phyloP scores from a whole-genome alignment of 2,888 invertebrate species.

The Patella pellucida region DNA sequence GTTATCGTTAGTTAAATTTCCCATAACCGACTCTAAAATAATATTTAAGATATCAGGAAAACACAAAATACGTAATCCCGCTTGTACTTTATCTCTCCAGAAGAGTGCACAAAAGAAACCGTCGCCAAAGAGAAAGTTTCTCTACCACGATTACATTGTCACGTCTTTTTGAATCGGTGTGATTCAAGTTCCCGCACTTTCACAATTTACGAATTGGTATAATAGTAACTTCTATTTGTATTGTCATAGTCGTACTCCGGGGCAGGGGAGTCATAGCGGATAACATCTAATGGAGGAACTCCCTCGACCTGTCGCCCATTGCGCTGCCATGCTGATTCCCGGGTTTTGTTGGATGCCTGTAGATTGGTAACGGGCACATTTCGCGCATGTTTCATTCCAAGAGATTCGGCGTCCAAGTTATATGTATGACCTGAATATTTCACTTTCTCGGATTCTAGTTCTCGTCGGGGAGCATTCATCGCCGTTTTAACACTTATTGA shows the following conservation, averaged over 20 bases:
- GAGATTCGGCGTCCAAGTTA: constrained; percentile 3
- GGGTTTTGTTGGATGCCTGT: constrained; percentile 46
- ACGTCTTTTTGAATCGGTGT: too few species aligned
- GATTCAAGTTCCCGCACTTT: too few species aligned
- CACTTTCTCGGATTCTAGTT: neutral
- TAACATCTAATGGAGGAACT: constrained; percentile 42
- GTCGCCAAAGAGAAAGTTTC: too few species aligned
- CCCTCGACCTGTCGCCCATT: constrained; percentile 41
- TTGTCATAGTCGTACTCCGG: constrained; percentile 38
- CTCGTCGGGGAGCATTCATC: constrained; percentile 7
- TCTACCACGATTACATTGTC: too few species aligned
- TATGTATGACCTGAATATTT: constrained; percentile 18
- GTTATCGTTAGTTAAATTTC: too few species aligned
- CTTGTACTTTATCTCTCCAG: too few species aligned
- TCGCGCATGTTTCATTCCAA: constrained; percentile 39
- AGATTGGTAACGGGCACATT: constrained; percentile 45
- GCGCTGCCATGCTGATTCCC: constrained; percentile 47
- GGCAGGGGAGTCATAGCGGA: constrained; percentile 41
- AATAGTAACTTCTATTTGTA: too few species aligned
- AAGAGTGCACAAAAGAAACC: too few species aligned
- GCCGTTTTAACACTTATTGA: constrained; percentile 17
- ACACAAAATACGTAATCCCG: too few species aligned
- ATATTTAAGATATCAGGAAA: too few species aligned
- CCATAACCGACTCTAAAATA: too few species aligned
- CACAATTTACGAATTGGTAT: too few species aligned